These are phyloP conservation scores for Notechis scutatus DNA, from an alignment of 2,113 vertebrate species.

Conservation along the genomic window DNA sequence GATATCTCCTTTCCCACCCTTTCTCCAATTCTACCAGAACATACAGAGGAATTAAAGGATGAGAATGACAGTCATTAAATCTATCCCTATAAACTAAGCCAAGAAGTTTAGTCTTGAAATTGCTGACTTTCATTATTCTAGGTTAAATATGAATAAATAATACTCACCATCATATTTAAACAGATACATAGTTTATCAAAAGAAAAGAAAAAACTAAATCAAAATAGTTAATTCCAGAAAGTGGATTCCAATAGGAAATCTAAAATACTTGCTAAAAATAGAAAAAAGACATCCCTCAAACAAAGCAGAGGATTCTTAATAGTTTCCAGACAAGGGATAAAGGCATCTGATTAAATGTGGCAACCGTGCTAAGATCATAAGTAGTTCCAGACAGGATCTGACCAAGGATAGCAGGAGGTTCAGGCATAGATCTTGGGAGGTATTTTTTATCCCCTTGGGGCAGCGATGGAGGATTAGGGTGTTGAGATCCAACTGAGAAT, in stretches of 20 bases:
- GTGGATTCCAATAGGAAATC: background rate
- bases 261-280: background rate
- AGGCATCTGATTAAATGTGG: conserved; percentile 14
- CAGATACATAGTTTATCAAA: background rate
- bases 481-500: background rate
- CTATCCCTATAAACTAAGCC: background rate
- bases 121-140: background rate
- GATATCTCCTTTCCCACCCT: background rate
- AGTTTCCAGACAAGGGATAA: conserved; percentile 5
- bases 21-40: background rate
- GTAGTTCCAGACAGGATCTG: background rate
- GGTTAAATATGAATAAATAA: background rate
- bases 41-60: background rate
- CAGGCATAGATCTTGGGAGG: background rate
- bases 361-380: rapidly evolving
- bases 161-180: background rate
- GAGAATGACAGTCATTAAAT: background rate
- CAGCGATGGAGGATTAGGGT: background rate
- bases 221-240: background rate
- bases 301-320: background rate
- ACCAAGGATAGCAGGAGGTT: background rate
- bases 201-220: background rate
- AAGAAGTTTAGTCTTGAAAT: background rate
- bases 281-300: background rate
- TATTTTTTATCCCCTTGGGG: background rate